phyloP scores from a whole-genome alignment of 1,140 invertebrate species.

The Eumeta japonica region DNA sequence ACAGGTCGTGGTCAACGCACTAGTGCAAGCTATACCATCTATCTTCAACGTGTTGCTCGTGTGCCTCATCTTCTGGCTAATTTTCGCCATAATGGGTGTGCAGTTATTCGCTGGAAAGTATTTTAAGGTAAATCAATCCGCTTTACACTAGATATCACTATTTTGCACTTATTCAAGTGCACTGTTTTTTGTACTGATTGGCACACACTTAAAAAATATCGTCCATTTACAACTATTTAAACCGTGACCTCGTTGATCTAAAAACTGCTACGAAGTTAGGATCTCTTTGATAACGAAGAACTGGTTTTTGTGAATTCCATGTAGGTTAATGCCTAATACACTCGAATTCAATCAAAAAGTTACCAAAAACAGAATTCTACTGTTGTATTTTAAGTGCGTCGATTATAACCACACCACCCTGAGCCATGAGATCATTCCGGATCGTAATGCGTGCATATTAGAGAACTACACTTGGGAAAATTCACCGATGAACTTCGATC shows the following conservation, averaged over 20 bases:
- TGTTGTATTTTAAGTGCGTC: constrained; percentile 73
- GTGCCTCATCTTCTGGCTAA: constrained; percentile 91
- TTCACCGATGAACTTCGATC: constrained; percentile 97
- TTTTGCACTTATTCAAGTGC: neutral
- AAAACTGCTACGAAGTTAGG: no score
- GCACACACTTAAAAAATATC: no score
- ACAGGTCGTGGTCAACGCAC: constrained; percentile 82
- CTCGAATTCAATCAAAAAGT: no score
- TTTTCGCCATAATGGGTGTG: constrained; percentile 93
- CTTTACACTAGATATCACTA: constrained; percentile 2
- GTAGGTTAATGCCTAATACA: no score
- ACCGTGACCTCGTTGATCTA: no score
- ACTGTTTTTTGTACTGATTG: neutral
- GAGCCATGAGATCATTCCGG: constrained; percentile 83
- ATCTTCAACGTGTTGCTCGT: constrained; percentile 94
- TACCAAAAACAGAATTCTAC: no score
- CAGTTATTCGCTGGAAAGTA: constrained; percentile 93
- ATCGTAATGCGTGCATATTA: constrained; percentile 76
- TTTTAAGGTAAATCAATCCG: constrained; percentile 73
- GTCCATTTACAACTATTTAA: no score
- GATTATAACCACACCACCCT: constrained; percentile 78
- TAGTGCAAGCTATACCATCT: constrained; percentile 92
- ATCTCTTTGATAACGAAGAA: no score
- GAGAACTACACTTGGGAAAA: constrained; percentile 95
- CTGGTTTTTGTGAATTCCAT: no score